Evolutionary conservation across 1,140 invertebrate species (phyloP).

Genomic region (Heliconius himera): DNA sequence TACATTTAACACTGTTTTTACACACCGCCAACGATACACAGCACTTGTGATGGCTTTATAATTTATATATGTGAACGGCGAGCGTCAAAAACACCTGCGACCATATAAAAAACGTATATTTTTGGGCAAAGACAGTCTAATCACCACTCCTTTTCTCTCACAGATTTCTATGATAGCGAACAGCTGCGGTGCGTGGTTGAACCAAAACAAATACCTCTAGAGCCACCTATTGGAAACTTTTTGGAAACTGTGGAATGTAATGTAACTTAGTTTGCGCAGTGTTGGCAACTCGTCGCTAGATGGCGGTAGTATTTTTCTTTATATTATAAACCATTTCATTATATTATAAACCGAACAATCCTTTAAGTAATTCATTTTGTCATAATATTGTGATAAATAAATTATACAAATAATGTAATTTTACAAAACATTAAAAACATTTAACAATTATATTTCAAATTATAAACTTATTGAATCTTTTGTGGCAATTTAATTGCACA

Average conservation of each 20-base stretch:
- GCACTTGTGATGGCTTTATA: constrained; percentile 57
- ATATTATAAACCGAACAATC: too few relatives aligned
- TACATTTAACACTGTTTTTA: constrained; percentile 63
- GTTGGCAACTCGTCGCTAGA: constrained; percentile 1
- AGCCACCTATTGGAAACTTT: constrained; percentile 53
- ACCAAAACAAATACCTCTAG: constrained; percentile 78
- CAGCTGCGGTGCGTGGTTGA: constrained; percentile 78
- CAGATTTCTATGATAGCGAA: constrained; percentile 80
- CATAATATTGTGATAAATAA: too few relatives aligned
- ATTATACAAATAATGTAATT: too few relatives aligned
- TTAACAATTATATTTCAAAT: too few relatives aligned
- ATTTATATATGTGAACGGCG: constrained; percentile 57
- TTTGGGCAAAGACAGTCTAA: constrained; percentile 73
- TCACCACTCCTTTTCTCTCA: constrained; percentile 81
- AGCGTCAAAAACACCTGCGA: constrained; percentile 52
- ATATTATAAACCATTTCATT: too few relatives aligned
- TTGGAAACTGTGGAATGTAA: background rate
- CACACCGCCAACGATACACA: constrained; percentile 61
- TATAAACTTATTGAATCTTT: too few relatives aligned
- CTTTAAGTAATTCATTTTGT: too few relatives aligned
- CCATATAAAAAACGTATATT: constrained; percentile 76
- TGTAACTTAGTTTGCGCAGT: background rate
- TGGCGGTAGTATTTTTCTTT: constrained; percentile 18
- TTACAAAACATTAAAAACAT: too few relatives aligned
- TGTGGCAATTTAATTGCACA: too few relatives aligned